Conservation (phyloP, 2,888 invertebrate species). For the Trissoscelio sp. region DNA sequence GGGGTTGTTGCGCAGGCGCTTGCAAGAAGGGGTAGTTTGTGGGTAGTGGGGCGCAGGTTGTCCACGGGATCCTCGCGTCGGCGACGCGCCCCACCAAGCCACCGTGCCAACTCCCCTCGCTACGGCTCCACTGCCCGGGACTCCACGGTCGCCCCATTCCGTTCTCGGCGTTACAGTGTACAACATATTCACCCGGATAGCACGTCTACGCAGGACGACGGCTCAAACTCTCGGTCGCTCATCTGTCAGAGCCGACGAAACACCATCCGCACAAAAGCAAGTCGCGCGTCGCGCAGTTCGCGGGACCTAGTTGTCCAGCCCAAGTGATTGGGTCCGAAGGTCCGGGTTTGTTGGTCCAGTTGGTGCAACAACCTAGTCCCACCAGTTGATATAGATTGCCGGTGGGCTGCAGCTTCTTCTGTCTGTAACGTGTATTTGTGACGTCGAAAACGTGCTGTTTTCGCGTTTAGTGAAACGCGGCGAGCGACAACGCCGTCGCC, state of each 20-base stretch:
- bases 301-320: not conserved
- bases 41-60: slow-evolving; percentile 73
- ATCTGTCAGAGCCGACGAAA: slow-evolving; percentile 58
- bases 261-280: slow-evolving; percentile 26
- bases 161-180: slow-evolving; percentile 83
- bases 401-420: slow-evolving; percentile 10
- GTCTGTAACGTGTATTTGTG: slow-evolving; percentile 35
- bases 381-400: slow-evolving; percentile 56
- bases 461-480: slow-evolving; percentile 43
- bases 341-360: not conserved
- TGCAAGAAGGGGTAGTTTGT: slow-evolving; percentile 73
- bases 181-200: slow-evolving; percentile 77
- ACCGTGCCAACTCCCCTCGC: slow-evolving; percentile 78
- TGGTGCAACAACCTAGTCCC: slow-evolving; percentile 32
- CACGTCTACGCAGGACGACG: slow-evolving; percentile 70
- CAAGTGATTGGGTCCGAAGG: not conserved
- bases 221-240: slow-evolving; percentile 63
- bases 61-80: slow-evolving; percentile 65
- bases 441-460: slow-evolving; percentile 50
- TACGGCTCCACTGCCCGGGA: slow-evolving; percentile 83
- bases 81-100: slow-evolving; percentile 70
- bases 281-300: slow-evolving; percentile 52
- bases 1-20: slow-evolving; percentile 74
- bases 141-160: slow-evolving; percentile 83
- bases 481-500: slow-evolving; percentile 47